These are phyloP conservation scores for Lycaena phlaeas DNA, from an alignment of 2,888 invertebrate species.

Conservation along the genomic window DNA sequence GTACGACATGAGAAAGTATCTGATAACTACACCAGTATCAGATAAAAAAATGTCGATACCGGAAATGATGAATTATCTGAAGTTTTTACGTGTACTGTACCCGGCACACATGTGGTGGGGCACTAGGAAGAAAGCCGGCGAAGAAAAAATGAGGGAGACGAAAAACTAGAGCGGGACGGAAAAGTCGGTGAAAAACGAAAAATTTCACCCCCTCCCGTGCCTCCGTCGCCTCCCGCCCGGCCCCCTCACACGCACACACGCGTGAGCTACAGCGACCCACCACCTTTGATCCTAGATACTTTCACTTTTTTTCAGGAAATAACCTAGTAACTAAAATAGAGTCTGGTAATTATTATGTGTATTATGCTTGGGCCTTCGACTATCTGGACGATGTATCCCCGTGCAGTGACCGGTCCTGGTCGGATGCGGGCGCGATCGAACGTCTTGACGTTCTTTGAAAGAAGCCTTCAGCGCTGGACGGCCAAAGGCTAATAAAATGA, in stretches of 20 bases:
- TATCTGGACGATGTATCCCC: too few species aligned
- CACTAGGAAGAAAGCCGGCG: conserved; percentile 70
- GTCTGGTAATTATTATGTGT: too few species aligned
- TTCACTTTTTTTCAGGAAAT: conserved; percentile 24
- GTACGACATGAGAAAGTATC: conserved; percentile 11
- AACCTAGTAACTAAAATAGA: background rate
- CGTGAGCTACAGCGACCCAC: conserved; percentile 25
- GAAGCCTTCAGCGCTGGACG: too few species aligned
- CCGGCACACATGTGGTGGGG: conserved; percentile 72
- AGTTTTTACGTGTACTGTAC: conserved; percentile 30
- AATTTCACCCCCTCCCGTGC: conserved; percentile 56
- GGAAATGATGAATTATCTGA: conserved; percentile 43
- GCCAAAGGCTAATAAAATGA: too few species aligned
- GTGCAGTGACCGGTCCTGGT: too few species aligned
- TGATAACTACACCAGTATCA: conserved; percentile 13
- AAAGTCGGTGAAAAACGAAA: conserved; percentile 74
- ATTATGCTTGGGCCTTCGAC: too few species aligned
- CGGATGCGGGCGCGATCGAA: too few species aligned
- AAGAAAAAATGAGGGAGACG: conserved; percentile 73
- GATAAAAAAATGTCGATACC: conserved; percentile 28
- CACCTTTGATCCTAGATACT: conserved; percentile 41
- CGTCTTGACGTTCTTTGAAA: too few species aligned
- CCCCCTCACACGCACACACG: conserved; percentile 61
- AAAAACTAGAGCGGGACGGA: conserved; percentile 73
- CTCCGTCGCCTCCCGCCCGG: conserved; percentile 30